phyloP scores from a whole-genome alignment of 1,140 invertebrate species.

The Neuroterus valhalla region DNA sequence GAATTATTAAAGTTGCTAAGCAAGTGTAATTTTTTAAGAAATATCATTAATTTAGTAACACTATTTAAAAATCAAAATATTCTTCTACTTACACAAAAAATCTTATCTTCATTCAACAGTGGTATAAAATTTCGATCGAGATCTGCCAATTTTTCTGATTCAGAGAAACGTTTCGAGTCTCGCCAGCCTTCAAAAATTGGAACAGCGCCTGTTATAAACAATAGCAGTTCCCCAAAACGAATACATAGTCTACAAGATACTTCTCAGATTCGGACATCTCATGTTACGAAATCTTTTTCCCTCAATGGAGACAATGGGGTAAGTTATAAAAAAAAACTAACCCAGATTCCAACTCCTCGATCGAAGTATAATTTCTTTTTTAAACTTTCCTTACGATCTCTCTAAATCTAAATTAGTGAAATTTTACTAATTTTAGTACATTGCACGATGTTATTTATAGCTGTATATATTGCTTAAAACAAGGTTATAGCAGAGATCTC shows the following conservation, averaged over 20 bases:
- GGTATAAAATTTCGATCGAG: slow-evolving; percentile 51
- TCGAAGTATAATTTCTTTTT: neutral
- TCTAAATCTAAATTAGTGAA: too few relatives aligned
- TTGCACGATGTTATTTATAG: too few relatives aligned
- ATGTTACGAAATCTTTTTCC: too few relatives aligned
- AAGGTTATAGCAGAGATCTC: too few relatives aligned
- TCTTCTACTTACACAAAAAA: slow-evolving; percentile 32
- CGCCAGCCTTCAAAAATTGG: slow-evolving; percentile 35
- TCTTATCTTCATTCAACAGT: slow-evolving; percentile 9
- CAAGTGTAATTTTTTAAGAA: neutral
- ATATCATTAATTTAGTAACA: neutral
- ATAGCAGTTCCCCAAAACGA: slow-evolving; percentile 22
- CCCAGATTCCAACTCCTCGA: neutral
- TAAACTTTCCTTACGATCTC: neutral
- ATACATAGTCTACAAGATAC: slow-evolving; percentile 12
- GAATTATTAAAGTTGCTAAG: neutral
- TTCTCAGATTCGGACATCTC: neutral
- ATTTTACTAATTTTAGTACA: neutral
- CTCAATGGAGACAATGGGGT: too few relatives aligned
- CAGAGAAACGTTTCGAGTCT: slow-evolving; percentile 34
- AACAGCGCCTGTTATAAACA: slow-evolving; percentile 28
- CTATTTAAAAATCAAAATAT: slow-evolving; percentile 19
- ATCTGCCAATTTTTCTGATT: slow-evolving; percentile 56
- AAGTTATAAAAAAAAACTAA: too few relatives aligned
- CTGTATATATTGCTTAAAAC: too few relatives aligned